A percentile compares a stretch with the other conserved stretches of the same genome.
phyloP scores from a whole-genome alignment of 2,888 invertebrate species.

The Ichneumoninae sp. region DNA sequence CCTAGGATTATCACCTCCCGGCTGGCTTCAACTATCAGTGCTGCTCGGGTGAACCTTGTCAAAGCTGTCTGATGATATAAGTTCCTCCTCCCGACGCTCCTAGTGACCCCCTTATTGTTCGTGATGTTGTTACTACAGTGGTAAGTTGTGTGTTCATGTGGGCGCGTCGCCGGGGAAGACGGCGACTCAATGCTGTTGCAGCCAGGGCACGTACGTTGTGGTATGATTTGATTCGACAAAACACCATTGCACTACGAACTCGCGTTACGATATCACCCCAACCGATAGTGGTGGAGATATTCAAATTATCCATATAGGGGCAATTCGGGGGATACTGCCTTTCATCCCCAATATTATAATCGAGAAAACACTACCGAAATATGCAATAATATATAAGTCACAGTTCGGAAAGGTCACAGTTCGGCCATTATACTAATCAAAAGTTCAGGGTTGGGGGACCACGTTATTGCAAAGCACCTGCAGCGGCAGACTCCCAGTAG shows the following conservation, averaged over 20 bases:
- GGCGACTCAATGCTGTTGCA: not conserved
- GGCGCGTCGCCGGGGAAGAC: not conserved
- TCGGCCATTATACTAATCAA: not conserved
- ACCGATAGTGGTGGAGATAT: not conserved
- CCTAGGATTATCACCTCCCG: not conserved
- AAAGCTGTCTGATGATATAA: not conserved
- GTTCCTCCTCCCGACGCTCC: too few relatives aligned
- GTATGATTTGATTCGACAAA: not conserved
- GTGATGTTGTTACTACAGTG: too few relatives aligned
- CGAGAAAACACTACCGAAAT: not conserved
- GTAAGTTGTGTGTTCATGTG: not conserved
- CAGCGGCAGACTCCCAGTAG: not conserved
- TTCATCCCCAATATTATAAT: not conserved
- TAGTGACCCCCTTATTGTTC: too few relatives aligned
- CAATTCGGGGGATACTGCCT: not conserved
- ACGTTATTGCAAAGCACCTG: slow-evolving; percentile 25
- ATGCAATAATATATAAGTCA: not conserved
- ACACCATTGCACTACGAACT: not conserved
- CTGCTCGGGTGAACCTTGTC: not conserved
- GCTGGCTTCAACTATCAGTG: not conserved
- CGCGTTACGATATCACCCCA: not conserved
- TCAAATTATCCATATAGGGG: not conserved
- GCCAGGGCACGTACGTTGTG: not conserved
- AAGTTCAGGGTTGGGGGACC: not conserved
- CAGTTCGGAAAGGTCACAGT: slow-evolving; percentile 16